These are phyloP conservation scores for Callipepla squamata DNA, from an alignment of 2,113 vertebrate species.

Conservation along the genomic window DNA sequence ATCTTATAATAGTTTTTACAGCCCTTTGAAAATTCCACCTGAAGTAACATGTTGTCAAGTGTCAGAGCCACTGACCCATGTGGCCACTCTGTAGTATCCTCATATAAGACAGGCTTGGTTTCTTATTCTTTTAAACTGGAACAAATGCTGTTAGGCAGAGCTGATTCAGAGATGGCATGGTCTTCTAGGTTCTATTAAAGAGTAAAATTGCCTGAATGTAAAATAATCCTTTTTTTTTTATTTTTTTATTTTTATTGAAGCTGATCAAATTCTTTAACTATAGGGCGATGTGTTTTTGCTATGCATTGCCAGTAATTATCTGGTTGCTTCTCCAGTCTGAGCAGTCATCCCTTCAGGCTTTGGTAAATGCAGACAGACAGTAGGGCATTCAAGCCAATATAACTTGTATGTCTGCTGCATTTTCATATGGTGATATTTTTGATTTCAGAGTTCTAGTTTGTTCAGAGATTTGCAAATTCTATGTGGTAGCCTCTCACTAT, in stretches of 20 bases:
- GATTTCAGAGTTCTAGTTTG: background rate
- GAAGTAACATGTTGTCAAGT: background rate
- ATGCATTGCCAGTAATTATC: background rate
- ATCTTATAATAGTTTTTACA: background rate
- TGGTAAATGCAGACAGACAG: background rate
- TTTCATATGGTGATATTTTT: background rate
- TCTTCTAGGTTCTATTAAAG: background rate
- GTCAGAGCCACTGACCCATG: background rate
- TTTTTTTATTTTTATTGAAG: background rate
- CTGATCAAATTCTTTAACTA: background rate
- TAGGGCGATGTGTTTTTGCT: background rate
- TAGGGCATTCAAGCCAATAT: background rate
- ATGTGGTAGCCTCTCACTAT: background rate
- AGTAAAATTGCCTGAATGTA: background rate
- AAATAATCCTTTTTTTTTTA: background rate
- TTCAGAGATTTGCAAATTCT: background rate
- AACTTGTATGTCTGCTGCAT: background rate
- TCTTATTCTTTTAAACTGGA: background rate
- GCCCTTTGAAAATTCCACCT: background rate
- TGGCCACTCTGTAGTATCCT: background rate
- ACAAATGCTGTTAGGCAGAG: background rate
- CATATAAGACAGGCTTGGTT: background rate
- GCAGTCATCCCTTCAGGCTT: conserved; percentile 23
- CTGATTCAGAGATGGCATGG: background rate
- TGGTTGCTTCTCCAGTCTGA: background rate